Evolutionary conservation across 2,797 vertebrate species (phyloP).

Genomic region (Eutrigla gurnardus): DNA sequence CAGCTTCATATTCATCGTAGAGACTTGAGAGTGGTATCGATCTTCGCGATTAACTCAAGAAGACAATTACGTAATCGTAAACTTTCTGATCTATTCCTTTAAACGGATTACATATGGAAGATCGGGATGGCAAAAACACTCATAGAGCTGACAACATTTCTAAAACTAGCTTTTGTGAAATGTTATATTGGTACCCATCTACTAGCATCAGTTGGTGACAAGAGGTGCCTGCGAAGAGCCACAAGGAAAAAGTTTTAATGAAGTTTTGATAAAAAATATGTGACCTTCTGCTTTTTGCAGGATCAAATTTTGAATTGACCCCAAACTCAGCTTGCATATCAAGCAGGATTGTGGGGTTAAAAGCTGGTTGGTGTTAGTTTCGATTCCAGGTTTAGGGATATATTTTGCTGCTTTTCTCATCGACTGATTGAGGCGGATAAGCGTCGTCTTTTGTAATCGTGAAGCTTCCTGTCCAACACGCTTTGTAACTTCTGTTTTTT

Average conservation of each 20-base stretch:
- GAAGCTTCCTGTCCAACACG: conserved; percentile 14
- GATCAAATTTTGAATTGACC: not conserved
- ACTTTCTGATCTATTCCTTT: not conserved
- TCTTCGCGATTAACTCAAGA: not conserved
- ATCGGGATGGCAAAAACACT: not conserved
- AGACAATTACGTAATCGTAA: not conserved
- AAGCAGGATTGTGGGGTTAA: not conserved
- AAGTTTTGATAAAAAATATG: too few species aligned
- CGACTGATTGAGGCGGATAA: not conserved
- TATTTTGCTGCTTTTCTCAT: not conserved
- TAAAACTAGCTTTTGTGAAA: too few species aligned
- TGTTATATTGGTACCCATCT: too few species aligned
- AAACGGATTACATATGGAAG: not conserved
- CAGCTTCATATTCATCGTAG: not conserved
- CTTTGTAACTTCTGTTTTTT: conserved; percentile 6
- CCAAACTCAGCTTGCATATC: not conserved
- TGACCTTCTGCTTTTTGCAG: not conserved
- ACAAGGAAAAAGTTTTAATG: too few species aligned
- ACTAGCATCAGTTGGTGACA: too few species aligned
- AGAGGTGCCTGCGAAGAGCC: too few species aligned
- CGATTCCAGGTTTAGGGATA: not conserved
- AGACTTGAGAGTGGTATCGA: not conserved
- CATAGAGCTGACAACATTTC: too few species aligned
- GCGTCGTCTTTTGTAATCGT: not conserved
- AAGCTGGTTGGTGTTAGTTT: not conserved